phyloP scores from a whole-genome alignment of 1,140 invertebrate genomes.

The Diachasmimorpha longicaudata region DNA sequence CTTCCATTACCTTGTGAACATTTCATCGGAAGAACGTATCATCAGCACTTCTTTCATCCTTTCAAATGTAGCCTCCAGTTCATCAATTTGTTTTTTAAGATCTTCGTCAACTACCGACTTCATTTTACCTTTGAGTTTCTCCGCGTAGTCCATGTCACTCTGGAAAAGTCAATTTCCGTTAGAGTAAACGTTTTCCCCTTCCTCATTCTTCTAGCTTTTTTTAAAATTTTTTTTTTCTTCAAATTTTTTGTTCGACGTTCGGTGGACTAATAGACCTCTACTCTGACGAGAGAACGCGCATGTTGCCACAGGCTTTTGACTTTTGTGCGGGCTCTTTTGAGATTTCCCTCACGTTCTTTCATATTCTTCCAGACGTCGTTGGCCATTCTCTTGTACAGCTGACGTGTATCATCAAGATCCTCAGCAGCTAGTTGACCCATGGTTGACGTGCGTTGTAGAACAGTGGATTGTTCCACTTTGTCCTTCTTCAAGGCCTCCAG shows the following conservation, averaged over 20 bases:
- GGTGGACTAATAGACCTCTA: conserved; percentile 60
- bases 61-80: conserved; percentile 62
- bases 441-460: conserved; percentile 66
- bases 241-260: neutral
- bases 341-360: conserved; percentile 65
- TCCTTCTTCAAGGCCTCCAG: conserved; percentile 65
- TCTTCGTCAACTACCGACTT: conserved; percentile 49
- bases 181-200: neutral
- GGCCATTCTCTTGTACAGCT: conserved; percentile 65
- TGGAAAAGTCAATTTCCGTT: conserved; percentile 32
- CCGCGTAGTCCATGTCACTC: conserved; percentile 55
- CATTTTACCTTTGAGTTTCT: neutral
- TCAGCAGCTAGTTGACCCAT: conserved; percentile 70
- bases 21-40: conserved; percentile 57
- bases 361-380: conserved; percentile 66
- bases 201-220: neutral
- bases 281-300: conserved; percentile 65
- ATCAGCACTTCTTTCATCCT: conserved; percentile 52
- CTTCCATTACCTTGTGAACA: conserved; percentile 62
- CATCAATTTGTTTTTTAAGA: conserved; percentile 56
- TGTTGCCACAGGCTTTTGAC: conserved; percentile 66
- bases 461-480: conserved; percentile 64
- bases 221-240: conserved; percentile 19
- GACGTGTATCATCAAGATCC: conserved; percentile 67
- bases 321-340: conserved; percentile 61